A percentile compares a stretch with the other conserved stretches of the same genome.
Conservation (phyloP, 2,888 invertebrate genomes). For the Mimas tiliae region DNA sequence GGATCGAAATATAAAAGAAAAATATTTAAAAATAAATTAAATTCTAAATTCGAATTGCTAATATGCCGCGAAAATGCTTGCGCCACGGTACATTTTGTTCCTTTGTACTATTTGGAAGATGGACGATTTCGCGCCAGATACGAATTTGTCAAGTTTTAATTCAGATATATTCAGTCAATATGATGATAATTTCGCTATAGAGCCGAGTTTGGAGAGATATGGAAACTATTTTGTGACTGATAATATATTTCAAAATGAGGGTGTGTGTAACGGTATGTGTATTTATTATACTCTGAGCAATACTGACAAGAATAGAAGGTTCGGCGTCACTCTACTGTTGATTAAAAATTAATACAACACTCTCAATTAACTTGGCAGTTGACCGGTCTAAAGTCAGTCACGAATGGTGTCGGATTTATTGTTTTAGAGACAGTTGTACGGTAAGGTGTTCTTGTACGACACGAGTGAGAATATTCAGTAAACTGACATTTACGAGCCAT, state of each 20-base stretch:
- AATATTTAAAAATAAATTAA: conserved; percentile 31
- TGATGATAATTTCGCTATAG: conserved; percentile 45
- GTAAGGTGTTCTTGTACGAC: too few species aligned
- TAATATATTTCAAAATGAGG: not conserved
- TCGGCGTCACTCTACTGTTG: too few species aligned
- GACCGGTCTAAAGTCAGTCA: too few species aligned
- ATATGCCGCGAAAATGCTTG: conserved; percentile 39
- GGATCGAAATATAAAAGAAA: not conserved
- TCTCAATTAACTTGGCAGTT: too few species aligned
- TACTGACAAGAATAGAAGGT: too few species aligned
- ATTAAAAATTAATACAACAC: too few species aligned
- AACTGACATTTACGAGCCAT: too few species aligned
- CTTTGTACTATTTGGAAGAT: conserved; percentile 38
- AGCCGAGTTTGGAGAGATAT: conserved; percentile 29
- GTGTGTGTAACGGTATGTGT: conserved; percentile 7
- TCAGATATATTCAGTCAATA: conserved; percentile 56
- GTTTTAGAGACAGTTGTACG: too few species aligned
- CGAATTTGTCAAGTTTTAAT: conserved; percentile 40
- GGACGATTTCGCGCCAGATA: conserved; percentile 44
- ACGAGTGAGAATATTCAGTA: too few species aligned
- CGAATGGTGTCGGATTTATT: too few species aligned
- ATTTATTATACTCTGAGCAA: not conserved
- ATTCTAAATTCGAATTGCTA: conserved; percentile 15
- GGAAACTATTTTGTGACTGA: conserved; percentile 23
- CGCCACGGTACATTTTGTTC: not conserved